Percentiles rank a stretch among this genome's conserved stretches.
These are phyloP conservation scores for Stenoptilia bipunctidactyla DNA, from an alignment of 2,888 invertebrate species.

Conservation along the genomic window DNA sequence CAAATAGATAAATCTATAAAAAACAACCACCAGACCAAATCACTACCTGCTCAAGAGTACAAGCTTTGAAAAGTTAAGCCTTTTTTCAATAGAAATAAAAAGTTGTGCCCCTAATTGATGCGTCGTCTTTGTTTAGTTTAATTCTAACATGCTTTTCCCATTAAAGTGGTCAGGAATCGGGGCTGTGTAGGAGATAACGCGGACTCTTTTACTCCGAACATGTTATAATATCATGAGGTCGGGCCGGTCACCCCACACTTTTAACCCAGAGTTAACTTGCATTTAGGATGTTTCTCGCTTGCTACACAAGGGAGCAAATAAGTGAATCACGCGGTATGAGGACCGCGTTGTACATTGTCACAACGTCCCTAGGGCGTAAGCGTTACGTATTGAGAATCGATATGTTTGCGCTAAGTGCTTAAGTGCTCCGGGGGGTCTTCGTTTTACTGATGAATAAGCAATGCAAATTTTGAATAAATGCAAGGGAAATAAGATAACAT, in stretches of 20 bases:
- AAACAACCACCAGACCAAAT: constrained; percentile 50
- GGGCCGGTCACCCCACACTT: constrained; percentile 33
- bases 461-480: constrained; percentile 28
- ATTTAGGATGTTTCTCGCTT: constrained; percentile 30
- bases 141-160: constrained; percentile 73
- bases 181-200: constrained; percentile 59
- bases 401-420: constrained; percentile 67
- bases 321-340: constrained; percentile 45
- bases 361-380: constrained; percentile 50
- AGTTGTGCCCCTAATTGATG: constrained; percentile 67
- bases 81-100: constrained; percentile 51
- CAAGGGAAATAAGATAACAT: no score
- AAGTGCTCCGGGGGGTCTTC: constrained; percentile 62
- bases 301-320: constrained; percentile 47
- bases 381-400: constrained; percentile 55
- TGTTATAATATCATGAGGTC: constrained; percentile 64
- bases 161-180: constrained; percentile 70
- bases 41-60: constrained; percentile 53
- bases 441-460: constrained; percentile 56
- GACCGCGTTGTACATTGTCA: constrained; percentile 58
- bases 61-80: constrained; percentile 60
- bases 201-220: constrained; percentile 66
- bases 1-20: constrained; percentile 58
- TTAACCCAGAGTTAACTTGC: constrained; percentile 56
- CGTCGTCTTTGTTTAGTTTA: constrained; percentile 73